phyloP scores from a whole-genome alignment of 1,140 invertebrate genomes.

The Gonatopus flavifemur region DNA sequence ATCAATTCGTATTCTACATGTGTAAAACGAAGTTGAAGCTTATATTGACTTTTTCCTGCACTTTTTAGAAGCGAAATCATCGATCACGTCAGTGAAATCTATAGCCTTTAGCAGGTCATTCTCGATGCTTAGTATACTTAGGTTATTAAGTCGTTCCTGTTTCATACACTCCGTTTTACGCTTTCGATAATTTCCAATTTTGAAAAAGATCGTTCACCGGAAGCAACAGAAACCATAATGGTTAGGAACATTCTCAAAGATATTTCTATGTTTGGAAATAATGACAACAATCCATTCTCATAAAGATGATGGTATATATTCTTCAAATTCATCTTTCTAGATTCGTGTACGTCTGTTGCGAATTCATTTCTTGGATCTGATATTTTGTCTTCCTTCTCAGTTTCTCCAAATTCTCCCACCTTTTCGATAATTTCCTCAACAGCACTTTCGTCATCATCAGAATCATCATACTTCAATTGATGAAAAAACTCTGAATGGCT shows the following conservation, averaged over 20 bases:
- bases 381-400: neutral
- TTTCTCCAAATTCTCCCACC: neutral
- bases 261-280: conserved; percentile 12
- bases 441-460: conserved; percentile 21
- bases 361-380: neutral
- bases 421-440: neutral
- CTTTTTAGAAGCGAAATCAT: no score
- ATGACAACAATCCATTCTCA: no score
- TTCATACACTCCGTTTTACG: conserved; percentile 3
- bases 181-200: no score
- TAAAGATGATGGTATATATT: neutral
- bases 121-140: neutral
- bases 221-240: conserved; percentile 3
- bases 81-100: no score
- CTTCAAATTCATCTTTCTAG: neutral
- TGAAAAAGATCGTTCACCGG: no score
- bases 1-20: no score
- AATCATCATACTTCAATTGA: no score
- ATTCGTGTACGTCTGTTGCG: neutral
- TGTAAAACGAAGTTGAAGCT: no score
- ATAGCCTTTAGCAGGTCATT: no score
- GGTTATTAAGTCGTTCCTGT: conserved; percentile 1
- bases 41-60: no score
- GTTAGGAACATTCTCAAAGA: no score
- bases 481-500: conserved; percentile 16